Evolutionary conservation across 1,140 invertebrate species (phyloP), one percentile per base, ranked within the genome.

Genomic region (Trachelipus rathkii): DNA sequence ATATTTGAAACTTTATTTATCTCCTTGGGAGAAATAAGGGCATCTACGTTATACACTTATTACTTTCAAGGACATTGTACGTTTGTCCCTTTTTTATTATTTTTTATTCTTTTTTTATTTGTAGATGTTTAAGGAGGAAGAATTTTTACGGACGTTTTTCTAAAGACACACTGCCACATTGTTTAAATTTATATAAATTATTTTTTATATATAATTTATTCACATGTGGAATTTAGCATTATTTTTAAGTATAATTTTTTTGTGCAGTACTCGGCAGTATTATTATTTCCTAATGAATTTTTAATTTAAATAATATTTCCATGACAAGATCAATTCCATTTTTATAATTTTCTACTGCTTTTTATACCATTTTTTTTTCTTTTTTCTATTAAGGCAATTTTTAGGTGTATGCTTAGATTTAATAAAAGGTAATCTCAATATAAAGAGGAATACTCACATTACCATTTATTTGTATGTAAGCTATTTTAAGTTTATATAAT

Each of bases 151-250:
- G 19, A 60, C 50, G 8, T 60, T 60, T 15, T 33, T 33, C 11
- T 19, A 60, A 60, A 60, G 50, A 60, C 50, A 60, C 50, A 60
- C 50, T 60, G 50, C 50, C 50, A 60, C 50, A 50, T 60, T 13
- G 50, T 19, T 60, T 60, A 60, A 60, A 60, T 60, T 60, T 60
- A 33, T 33, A 33, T 33, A 33, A 33, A 33, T 33, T 60, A 0
- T 60, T 10, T 19, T 60, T 60, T 60, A 60, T 60, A 60, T 15
- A 19, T 60, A 60, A 60, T 15, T 33, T 13, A 60, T 60, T 50
- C 15, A 13, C 50, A 60, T 60, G 50, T 60, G 50, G 50, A 60
- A 19, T 33, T 33, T 19, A 60, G 8, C 19, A 15, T 60, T 60
- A 60, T 4, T 60, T 60, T 60, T 60, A 60, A 8, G 46, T 15